Percentiles rank a stretch among this genome's conserved stretches.
These are phyloP conservation scores for Eidolon dupreanum DNA, from an alignment of 2,797 vertebrate species.

Conservation along the genomic window DNA sequence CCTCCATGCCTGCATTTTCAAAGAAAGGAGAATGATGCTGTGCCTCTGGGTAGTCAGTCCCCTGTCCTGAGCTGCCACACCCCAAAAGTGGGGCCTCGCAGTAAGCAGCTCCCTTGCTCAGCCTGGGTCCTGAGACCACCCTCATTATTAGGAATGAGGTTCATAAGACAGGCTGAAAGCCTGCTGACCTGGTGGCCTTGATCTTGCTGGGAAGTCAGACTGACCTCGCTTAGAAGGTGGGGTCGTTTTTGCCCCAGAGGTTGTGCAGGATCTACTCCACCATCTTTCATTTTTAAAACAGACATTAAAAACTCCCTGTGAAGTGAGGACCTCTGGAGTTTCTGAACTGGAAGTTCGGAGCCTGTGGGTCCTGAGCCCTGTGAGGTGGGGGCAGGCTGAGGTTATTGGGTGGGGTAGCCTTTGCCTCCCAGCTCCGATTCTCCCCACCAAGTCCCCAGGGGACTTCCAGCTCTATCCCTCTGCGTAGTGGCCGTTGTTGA, in stretches of 20 bases:
- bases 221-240: neutral
- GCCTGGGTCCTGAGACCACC: neutral
- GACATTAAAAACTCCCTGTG: neutral
- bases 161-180: neutral
- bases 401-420: neutral
- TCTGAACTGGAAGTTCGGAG: neutral
- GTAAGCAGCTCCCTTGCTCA: neutral
- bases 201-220: neutral
- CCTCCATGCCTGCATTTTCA: fast-evolving
- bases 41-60: neutral
- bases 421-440: neutral
- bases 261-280: neutral
- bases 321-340: neutral
- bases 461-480: neutral
- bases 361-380: neutral
- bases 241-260: neutral
- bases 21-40: neutral
- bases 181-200: neutral
- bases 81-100: neutral
- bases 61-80: fast-evolving
- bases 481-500: neutral
- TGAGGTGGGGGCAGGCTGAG: fast-evolving
- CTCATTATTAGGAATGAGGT: neutral
- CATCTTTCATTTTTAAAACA: neutral
- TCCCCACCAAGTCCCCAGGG: neutral